Evolutionary conservation across 2,888 invertebrate genomes (phyloP).

Genomic region (Tanytarsus gracilentus): DNA sequence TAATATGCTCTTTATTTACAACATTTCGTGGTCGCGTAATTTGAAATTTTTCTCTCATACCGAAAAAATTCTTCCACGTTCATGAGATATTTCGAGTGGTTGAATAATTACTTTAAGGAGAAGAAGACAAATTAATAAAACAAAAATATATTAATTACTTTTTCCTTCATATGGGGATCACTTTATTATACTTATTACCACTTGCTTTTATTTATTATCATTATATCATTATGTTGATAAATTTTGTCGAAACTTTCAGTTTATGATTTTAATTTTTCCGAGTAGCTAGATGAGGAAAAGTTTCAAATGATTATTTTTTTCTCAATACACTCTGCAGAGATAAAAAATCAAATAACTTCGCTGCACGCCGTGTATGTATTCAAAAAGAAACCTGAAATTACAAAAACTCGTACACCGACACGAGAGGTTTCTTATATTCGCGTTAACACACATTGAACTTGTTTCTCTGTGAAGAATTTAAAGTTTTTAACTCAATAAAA

Average conservation of each 20-base stretch:
- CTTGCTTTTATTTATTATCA: conserved; percentile 12
- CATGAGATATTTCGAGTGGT: background rate
- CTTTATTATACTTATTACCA: background rate
- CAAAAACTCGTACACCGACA: conserved; percentile 5
- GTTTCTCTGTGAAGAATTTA: conserved; percentile 23
- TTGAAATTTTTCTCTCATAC: background rate
- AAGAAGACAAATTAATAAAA: background rate
- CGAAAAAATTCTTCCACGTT: background rate
- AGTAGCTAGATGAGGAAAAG: too few relatives aligned
- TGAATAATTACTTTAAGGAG: background rate
- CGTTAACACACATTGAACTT: conserved; percentile 20
- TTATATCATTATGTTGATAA: conserved; percentile 4
- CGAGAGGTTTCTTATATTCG: conserved; percentile 22
- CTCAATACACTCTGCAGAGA: background rate
- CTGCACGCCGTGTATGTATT: conserved; percentile 10
- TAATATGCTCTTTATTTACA: conserved; percentile 3
- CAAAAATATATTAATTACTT: conserved; percentile 23
- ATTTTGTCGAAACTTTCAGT: background rate
- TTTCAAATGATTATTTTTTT: background rate
- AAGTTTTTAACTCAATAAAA: conserved; percentile 5
- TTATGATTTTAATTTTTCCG: too few relatives aligned
- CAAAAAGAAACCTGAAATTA: conserved; percentile 28
- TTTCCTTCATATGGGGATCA: background rate
- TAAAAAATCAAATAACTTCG: conserved; percentile 26
- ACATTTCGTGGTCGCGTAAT: conserved; percentile 5